Percentiles rank a stretch among this genome's conserved stretches.
Evolutionary conservation across 2,113 vertebrate genomes (phyloP).

Genomic region (Taxidea taxus): DNA sequence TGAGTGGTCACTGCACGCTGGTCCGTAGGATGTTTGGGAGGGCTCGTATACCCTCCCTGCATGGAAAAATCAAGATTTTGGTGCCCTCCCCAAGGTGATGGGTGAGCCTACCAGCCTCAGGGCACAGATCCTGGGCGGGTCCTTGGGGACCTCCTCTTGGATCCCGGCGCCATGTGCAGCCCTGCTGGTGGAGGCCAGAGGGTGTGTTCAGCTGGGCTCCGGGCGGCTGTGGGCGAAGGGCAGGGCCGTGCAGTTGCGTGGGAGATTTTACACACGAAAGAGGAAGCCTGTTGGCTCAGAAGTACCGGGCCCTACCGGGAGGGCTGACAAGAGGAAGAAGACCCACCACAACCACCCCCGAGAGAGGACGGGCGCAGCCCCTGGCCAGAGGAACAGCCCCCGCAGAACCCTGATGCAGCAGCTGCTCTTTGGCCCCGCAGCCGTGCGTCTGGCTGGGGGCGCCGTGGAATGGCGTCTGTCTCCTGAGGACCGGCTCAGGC

Average conservation of each 20-base stretch:
- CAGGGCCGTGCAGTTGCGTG: not conserved
- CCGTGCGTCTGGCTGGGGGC: not conserved
- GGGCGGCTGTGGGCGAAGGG: not conserved
- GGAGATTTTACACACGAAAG: not conserved
- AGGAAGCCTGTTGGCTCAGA: not conserved
- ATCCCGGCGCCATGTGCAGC: rapidly evolving
- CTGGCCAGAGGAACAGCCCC: not conserved
- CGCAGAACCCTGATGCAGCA: not conserved
- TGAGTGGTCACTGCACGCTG: not conserved
- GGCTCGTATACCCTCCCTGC: not conserved
- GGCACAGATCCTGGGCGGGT: not conserved
- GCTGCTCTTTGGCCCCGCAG: not conserved
- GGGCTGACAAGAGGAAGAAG: not conserved
- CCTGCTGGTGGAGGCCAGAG: not conserved
- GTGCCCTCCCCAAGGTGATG: too few species aligned
- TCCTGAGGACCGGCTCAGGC: not conserved
- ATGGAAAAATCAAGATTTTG: not conserved
- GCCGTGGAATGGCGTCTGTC: rapidly evolving
- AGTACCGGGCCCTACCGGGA: too few species aligned
- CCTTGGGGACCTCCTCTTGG: not conserved
- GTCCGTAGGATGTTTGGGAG: not conserved
- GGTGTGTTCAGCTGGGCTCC: not conserved
- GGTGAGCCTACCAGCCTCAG: not conserved
- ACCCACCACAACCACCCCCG: rapidly evolving
- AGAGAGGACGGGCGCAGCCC: not conserved